Conservation (phyloP, 92 coral and sea anemone genomes). For the Zoanthus solanderi region DNA sequence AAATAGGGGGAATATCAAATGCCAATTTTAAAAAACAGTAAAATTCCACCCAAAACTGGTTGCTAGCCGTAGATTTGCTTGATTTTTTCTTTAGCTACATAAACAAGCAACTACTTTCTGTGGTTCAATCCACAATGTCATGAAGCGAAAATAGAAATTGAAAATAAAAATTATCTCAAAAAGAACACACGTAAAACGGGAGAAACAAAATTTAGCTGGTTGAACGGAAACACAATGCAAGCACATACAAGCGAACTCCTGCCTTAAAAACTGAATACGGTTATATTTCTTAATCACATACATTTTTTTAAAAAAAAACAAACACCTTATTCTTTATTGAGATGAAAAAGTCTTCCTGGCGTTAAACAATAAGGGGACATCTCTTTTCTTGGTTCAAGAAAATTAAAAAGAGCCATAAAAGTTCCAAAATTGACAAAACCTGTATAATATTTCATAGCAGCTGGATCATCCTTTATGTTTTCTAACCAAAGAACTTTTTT, state of each 20-base stretch:
- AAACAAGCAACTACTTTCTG: constrained; percentile 1
- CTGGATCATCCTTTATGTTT: too few relatives aligned
- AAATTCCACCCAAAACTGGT: background rate
- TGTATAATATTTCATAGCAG: too few relatives aligned
- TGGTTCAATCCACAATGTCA: constrained; percentile 2
- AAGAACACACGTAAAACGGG: too few relatives aligned
- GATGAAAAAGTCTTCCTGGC: background rate
- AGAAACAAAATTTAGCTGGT: background rate
- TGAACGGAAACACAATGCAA: constrained; percentile 5
- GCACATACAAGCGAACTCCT: constrained; percentile 2
- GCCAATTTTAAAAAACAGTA: background rate
- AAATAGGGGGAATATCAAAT: background rate
- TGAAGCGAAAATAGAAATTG: background rate
- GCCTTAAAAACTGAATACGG: background rate
- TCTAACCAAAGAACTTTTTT: too few relatives aligned
- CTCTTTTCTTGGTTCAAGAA: background rate
- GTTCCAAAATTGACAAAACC: too few relatives aligned
- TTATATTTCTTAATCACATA: background rate
- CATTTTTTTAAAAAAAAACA: background rate
- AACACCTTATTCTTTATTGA: background rate
- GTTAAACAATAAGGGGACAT: background rate
- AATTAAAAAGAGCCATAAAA: too few relatives aligned
- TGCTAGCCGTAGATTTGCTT: background rate
- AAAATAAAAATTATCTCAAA: too few relatives aligned
- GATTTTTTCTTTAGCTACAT: background rate